Evolutionary conservation across 2,888 invertebrate species (phyloP), one percentile per base, ranked within the genome.

Genomic region (Uropetala carovei): DNA sequence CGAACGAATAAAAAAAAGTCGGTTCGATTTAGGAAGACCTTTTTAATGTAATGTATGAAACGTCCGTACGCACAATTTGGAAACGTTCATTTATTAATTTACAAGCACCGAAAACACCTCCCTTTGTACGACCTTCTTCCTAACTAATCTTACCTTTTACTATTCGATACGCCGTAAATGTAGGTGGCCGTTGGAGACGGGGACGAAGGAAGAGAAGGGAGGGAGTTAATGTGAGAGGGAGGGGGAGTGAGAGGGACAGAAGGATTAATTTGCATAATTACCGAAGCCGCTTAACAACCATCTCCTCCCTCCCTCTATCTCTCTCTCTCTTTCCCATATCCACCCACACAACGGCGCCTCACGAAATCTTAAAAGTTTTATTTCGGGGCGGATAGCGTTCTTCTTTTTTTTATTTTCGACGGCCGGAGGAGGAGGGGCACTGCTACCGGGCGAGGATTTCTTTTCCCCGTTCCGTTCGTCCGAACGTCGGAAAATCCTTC

Each of bases 261-360:
- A 59, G 30, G 60, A 86, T 86, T 60, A 60, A 86, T 86, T 86
- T 86, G 86, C 86, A 86, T 86, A 86, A 86, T 86, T 60, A 86
- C 60, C 30, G 58, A 86, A 86, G 86, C 60, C 86, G 60, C 13
- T 60, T 86, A 60, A 86, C 57, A 85, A 22, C 60, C 82, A 16
- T 30, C 82, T 0, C 13, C 43, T 43, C 82, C 9, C 43, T 30
- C 75, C n/a, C 0, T 43, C 82, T 43, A 0, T 11, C 82, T 10
- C 30, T 30, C 27, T 14, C 27, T 60, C 27, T 58, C 85, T 10
- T 58, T 85, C 86, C 60, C 16, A 86, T 27, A 16, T 43, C 3
- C 86, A 60, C 86, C 86, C 86, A 86, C 86, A 43, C 18, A 16
- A 43, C 85, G 18, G 13, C 16, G 14, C 85, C 0, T 7, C 56